A percentile compares a stretch with the other conserved stretches of the same genome.
These are phyloP conservation scores for Salarias fasciatus DNA, from an alignment of 2,797 vertebrate species.

Conservation along the genomic window DNA sequence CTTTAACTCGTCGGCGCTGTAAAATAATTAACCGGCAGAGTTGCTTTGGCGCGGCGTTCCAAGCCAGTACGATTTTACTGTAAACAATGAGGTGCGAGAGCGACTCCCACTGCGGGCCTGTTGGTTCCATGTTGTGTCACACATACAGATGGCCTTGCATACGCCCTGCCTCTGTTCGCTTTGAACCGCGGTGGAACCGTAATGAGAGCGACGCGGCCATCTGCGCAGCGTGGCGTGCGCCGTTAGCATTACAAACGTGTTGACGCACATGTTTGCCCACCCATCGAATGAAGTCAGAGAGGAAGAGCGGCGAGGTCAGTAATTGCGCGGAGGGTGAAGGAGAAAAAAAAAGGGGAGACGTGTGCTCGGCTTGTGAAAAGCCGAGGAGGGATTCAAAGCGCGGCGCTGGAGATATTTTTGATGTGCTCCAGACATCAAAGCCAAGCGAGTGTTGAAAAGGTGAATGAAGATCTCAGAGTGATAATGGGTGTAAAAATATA, in stretches of 20 bases:
- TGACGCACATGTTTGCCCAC: constrained; percentile 12
- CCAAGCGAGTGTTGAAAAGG: constrained; percentile 38
- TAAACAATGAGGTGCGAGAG: constrained; percentile 35
- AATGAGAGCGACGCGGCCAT: constrained; percentile 64
- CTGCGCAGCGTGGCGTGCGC: constrained; percentile 56
- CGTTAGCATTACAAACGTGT: constrained; percentile 59
- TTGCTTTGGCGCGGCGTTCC: constrained; percentile 12
- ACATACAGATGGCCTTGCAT: constrained; percentile 62
- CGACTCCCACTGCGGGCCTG: constrained; percentile 42
- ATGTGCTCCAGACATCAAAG: constrained; percentile 57
- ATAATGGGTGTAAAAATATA: constrained; percentile 25
- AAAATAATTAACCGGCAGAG: constrained; percentile 11
- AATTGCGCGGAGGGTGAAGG: constrained; percentile 10
- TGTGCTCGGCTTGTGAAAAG: constrained; percentile 26
- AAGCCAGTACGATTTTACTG: constrained; percentile 26
- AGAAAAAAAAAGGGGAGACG: constrained; percentile 9
- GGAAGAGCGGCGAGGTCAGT: constrained; percentile 29
- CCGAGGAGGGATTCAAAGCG: constrained; percentile 36
- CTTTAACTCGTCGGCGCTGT: not conserved
- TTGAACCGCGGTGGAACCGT: constrained; percentile 43
- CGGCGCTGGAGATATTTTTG: constrained; percentile 21
- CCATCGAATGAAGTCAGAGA: constrained; percentile 17
- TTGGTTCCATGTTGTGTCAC: constrained; percentile 53
- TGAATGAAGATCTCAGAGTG: constrained; percentile 35
- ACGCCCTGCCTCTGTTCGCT: constrained; percentile 48